Percentiles rank a stretch among this genome's conserved stretches.
Conservation (phyloP, 2,797 vertebrate genomes). For the Oreochromis mossambicus region DNA sequence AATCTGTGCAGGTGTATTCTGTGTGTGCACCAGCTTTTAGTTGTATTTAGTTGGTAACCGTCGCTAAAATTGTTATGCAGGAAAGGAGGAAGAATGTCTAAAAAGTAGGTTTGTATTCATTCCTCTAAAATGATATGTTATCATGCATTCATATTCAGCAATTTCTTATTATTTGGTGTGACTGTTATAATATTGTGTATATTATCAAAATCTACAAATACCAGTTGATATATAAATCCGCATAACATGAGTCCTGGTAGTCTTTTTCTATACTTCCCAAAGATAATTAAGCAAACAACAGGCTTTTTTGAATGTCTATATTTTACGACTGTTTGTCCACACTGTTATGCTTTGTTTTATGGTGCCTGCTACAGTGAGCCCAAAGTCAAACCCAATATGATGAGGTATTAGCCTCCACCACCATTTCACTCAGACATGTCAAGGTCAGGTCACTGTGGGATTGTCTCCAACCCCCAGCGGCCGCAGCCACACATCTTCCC, state of each 20-base stretch:
- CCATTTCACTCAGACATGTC: conserved; percentile 74
- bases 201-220: not conserved
- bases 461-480: conserved; percentile 56
- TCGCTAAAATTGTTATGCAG: not conserved
- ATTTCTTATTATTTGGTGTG: not conserved
- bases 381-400: conserved; percentile 77
- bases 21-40: not conserved
- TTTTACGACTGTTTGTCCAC: conserved; percentile 71
- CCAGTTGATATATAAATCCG: not conserved
- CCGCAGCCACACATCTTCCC: conserved; percentile 54
- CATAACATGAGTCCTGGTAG: not conserved
- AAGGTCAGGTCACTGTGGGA: conserved; percentile 76
- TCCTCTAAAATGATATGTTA: not conserved
- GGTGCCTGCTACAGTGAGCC: conserved; percentile 51
- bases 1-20: not conserved
- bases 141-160: not conserved
- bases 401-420: conserved; percentile 75
- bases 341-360: conserved; percentile 78
- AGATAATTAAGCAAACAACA: not conserved
- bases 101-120: not conserved
- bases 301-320: conserved; percentile 45
- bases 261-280: not conserved
- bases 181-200: not conserved
- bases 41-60: not conserved
- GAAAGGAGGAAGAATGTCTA: not conserved